A percentile compares a stretch with the other conserved stretches of the same genome.
Evolutionary conservation across 2,888 invertebrate genomes (phyloP).

Genomic region (Microplitis manilae): DNA sequence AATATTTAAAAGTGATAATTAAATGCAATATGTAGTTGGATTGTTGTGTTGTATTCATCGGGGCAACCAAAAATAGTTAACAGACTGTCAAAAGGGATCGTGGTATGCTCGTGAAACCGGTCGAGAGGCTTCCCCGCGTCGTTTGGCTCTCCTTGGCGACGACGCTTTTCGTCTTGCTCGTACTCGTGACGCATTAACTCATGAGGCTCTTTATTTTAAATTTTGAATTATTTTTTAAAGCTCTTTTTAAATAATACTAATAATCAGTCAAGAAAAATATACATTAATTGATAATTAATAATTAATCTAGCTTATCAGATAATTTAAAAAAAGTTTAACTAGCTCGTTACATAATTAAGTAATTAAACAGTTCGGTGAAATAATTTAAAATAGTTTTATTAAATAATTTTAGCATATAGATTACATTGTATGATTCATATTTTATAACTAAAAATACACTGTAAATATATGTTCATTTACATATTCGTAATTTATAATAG

Average conservation of each 20-base stretch:
- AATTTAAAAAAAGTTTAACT: too few species aligned
- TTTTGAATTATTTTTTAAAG: neutral
- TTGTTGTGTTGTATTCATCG: constrained; percentile 18
- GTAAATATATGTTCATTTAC: neutral
- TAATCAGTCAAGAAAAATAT: neutral
- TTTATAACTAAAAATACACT: neutral
- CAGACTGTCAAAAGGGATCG: constrained; percentile 44
- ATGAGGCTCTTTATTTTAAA: neutral
- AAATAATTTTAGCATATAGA: neutral
- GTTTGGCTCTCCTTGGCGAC: constrained; percentile 45
- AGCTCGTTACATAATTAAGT: neutral
- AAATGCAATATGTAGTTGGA: constrained; percentile 7
- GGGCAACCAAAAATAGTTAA: constrained; percentile 37
- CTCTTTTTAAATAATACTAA: neutral
- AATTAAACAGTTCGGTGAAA: neutral
- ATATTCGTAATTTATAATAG: neutral
- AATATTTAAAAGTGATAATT: neutral
- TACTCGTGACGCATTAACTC: constrained; percentile 15
- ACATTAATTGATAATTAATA: neutral
- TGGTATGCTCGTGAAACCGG: constrained; percentile 41
- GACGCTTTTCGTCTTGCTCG: constrained; percentile 37
- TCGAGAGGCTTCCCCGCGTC: constrained; percentile 45
- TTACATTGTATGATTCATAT: neutral
- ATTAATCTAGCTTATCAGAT: too few species aligned
- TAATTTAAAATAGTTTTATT: neutral